Conservation (phyloP, 2,797 vertebrate species). For the Ctenochaetus hawaiiensis region DNA sequence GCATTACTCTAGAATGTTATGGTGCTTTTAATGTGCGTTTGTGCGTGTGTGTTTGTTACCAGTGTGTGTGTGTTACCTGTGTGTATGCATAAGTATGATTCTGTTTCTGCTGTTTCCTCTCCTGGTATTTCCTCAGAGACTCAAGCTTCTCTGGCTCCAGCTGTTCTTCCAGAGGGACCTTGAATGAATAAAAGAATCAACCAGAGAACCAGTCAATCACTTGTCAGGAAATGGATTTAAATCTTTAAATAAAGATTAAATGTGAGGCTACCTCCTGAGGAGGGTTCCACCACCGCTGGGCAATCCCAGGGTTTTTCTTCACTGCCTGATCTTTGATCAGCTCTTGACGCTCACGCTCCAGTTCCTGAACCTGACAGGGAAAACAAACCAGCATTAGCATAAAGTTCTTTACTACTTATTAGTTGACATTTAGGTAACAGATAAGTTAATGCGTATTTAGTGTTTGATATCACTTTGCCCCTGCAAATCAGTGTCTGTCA, state of each 20-base stretch:
- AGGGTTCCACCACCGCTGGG: slow-evolving; percentile 97
- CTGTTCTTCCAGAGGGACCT: slow-evolving; percentile 90
- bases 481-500: not conserved
- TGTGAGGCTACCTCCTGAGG: slow-evolving; percentile 89
- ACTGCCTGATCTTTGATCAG: slow-evolving; percentile 96
- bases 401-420: not conserved
- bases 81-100: slow-evolving; percentile 49
- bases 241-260: not conserved
- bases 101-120: slow-evolving; percentile 90
- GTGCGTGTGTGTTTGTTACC: slow-evolving; percentile 13
- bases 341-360: slow-evolving; percentile 95
- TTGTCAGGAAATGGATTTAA: not conserved
- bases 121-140: slow-evolving; percentile 94
- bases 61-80: slow-evolving; percentile 64
- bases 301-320: slow-evolving; percentile 95
- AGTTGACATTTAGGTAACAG: not conserved
- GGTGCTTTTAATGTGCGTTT: slow-evolving; percentile 40
- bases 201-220: not conserved
- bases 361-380: slow-evolving; percentile 86
- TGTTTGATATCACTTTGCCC: not conserved
- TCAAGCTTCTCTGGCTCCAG: slow-evolving; percentile 93
- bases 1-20: too few species aligned
- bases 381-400: not conserved
- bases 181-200: slow-evolving; percentile 25
- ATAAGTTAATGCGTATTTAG: not conserved